phyloP scores from a whole-genome alignment of 2,113 vertebrate genomes.

The Sebastes fasciatus region DNA sequence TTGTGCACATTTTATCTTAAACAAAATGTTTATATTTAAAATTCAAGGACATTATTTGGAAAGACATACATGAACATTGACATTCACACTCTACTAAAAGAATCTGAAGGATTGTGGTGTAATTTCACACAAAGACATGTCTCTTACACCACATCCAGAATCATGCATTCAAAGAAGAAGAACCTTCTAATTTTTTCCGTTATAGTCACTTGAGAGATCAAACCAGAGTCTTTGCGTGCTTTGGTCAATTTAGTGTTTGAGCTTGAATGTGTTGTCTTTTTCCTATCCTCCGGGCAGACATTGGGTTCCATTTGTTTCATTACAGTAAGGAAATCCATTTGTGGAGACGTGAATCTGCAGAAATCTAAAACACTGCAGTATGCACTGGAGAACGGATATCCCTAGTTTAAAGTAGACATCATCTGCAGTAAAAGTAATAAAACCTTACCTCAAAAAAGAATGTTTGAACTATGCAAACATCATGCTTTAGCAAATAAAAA shows the following conservation, averaged over 20 bases:
- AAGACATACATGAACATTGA: no score
- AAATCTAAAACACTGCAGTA: neutral
- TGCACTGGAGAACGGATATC: neutral
- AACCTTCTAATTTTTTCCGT: neutral
- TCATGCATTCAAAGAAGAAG: neutral
- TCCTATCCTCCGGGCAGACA: neutral
- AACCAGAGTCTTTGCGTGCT: neutral
- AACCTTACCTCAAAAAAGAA: neutral
- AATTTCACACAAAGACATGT: neutral
- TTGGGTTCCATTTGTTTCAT: neutral
- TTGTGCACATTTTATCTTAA: no score
- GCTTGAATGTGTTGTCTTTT: neutral
- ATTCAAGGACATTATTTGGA: no score
- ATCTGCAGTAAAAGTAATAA: neutral
- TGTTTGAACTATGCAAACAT: neutral
- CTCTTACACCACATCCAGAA: neutral
- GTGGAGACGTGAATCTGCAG: neutral
- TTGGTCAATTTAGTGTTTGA: neutral
- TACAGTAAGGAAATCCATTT: neutral
- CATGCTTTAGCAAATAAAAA: no score
- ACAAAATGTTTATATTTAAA: no score
- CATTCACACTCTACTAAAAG: no score
- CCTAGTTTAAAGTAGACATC: neutral
- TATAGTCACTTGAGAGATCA: slow-evolving; percentile 3
- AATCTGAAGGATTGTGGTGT: no score